Evolutionary conservation across 92 coral and sea anemone genomes (phyloP), one percentile per base, ranked within the genome.

Genomic region (Plumapathes pennacea): DNA sequence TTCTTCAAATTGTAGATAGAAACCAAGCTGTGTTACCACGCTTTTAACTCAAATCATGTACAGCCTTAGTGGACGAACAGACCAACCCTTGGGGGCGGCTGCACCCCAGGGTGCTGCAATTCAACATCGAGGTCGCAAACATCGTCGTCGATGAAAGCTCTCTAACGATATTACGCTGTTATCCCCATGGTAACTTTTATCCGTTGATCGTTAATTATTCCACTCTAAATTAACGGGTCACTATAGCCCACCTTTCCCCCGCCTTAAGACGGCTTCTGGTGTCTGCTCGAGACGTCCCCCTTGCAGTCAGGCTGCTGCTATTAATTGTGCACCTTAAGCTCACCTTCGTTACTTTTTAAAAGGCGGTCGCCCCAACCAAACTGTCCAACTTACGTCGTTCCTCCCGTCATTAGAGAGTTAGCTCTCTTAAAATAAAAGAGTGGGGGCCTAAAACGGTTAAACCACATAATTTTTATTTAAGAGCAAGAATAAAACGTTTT

Each of bases 41-140:
- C 62, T 81, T 50, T 86, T 52, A 86, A 86, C 95, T 86, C 95
- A 86, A 86, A 86, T 86, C 95, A 86, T 86, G 95, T 86, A 86
- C 81, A 84, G 85, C 71, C 81, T 86, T 86, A 75, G 81, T 81
- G 95, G 95, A 64, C 88, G 95, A 86, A 86, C 95, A 86, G 88
- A 52, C 95, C 95, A 75, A 86, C 95, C 95, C 85, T 86, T 75
- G 84, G 78, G 80, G 72, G 94, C 79, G 88, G 81, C 94, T 85
- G 76, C 94, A 74, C 84, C 88, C 88, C 80, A 80, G 94, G 94
- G 67, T 62, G 73, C 84, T 83, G 75, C 88, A 85, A 85, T 85
- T 85, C 94, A 85, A 85, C 94, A 85, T 85, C 94, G 94, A 85
- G 94, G 94, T 85, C 84, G 88, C 94, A 81, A 85, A 85, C 94